Base-by-base conservation (phyloP, 2,888 invertebrate genomes). In the Platycheirus rosarum region DNA sequence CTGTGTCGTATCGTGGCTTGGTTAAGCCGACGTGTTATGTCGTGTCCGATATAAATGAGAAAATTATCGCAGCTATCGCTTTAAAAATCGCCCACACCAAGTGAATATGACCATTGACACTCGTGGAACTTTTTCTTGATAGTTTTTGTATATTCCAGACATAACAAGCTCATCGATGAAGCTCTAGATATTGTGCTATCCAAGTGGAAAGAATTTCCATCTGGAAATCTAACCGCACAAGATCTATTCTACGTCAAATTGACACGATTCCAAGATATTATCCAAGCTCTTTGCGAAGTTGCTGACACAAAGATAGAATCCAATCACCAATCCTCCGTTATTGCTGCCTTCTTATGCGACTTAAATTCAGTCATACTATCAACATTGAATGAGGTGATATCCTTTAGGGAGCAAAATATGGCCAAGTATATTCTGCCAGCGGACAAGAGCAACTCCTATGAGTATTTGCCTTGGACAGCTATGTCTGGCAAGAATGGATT, bases 391-490 rank as follows among this genome's bases (percentile, higher is more conserved):
- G 94, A 94, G 87, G 94, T 95, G 46, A 91, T 94, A 6, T 92
- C 92, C 85, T 92, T 92, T 86, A 92, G 95, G 20, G 92, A 93
- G 86, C 92, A 92, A 85, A 93, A 93, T 88, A 89, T 90, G 0
- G 91, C 91, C 16, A 89, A 90, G 68, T 94, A 92, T 84, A 88
- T 89, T 1, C 91, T 93, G 4, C 89, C 91, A 3, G 87, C 88
- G 37, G 87, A 89, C 49, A 87, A 87, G 66, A 82, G 89, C 62
- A 88, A 89, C 13, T 55, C 84, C 2, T 89, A 92, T 6, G 95
- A 95, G 87, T 94, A 94, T 88, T 89, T 95, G 13, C 95, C 96
- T 0, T 96, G 96, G 96, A 95, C 95, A 0, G 93, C 94, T 1
- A 92, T 93, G 57, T 88, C 92, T 9, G 94, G 94, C 5, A 90